Percentiles rank a stretch among this genome's conserved stretches.
phyloP scores from a whole-genome alignment of 2,888 invertebrate species.

The Tricholauxania praeusta region DNA sequence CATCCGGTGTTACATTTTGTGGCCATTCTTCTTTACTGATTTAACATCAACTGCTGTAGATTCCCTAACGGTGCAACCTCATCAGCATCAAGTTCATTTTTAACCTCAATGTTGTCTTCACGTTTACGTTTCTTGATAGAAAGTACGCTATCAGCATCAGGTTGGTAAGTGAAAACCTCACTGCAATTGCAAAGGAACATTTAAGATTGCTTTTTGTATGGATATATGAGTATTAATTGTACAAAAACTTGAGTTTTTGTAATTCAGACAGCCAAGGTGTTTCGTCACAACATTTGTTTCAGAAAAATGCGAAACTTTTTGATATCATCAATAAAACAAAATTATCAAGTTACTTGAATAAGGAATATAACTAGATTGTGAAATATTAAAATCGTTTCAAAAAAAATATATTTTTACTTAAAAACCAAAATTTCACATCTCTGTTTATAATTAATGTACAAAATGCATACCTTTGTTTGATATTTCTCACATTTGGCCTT shows the following conservation, averaged over 20 bases:
- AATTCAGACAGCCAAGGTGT: constrained; percentile 65
- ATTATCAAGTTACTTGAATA: constrained; percentile 35
- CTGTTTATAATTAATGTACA: neutral
- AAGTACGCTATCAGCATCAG: constrained; percentile 85
- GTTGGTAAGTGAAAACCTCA: constrained; percentile 84
- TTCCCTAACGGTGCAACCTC: constrained; percentile 62
- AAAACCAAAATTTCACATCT: constrained; percentile 56
- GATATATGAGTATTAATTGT: neutral
- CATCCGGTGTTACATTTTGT: constrained; percentile 50
- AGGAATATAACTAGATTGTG: neutral
- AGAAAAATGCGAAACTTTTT: constrained; percentile 66
- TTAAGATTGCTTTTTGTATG: neutral
- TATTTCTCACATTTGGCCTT: constrained; percentile 95
- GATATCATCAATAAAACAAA: constrained; percentile 66
- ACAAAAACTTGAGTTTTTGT: neutral
- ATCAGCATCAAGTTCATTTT: constrained; percentile 62
- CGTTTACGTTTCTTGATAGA: constrained; percentile 70
- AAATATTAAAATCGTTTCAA: too few relatives aligned
- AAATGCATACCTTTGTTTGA: constrained; percentile 70
- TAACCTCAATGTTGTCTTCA: constrained; percentile 58
- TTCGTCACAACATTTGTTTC: constrained; percentile 56
- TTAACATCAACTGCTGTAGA: constrained; percentile 53
- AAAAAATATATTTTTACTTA: constrained; percentile 43
- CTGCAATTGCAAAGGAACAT: constrained; percentile 60
- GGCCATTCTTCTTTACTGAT: constrained; percentile 55